Evolutionary conservation across 2,113 vertebrate genomes (phyloP), one percentile per base, ranked within the genome.

Genomic region (Daubentonia madagascariensis): DNA sequence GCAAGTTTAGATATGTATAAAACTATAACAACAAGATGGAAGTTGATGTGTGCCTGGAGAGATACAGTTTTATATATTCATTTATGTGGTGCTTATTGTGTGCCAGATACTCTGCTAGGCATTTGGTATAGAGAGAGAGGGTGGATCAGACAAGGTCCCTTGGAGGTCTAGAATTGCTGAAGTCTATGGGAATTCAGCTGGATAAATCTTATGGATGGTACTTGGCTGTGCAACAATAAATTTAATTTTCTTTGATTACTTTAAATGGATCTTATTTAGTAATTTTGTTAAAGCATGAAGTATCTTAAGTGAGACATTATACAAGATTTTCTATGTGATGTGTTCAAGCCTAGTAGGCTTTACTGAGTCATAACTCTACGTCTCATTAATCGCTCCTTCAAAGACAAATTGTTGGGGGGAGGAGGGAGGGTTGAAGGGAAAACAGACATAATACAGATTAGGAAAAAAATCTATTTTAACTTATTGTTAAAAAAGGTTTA

Each of bases 171-270:
- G 6, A 37, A n/a, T 7, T 8, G 32, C 63, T 52, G 23, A 37
- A n/a, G n/a, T 75, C 35, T 17, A 7, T 25, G 40, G 43, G 9
- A n/a, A 14, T 43, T 23, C 28, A 30, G 20, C 40, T 54, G 23
- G 18, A 35, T 14, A 75, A 45, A 57, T 2, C 9, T 70, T 57
- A 25, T 1, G 30, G 32, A 59, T 4, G 23, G 25, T 7, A 22
- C 0, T 43, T 59, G n/a, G 28, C 40, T 35, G 5, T 57, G 32
- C 16, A 59, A 48, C 28, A 20, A 43, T 50, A 37, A 40, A 87
- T 61, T 96, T 68, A 11, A 20, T 83, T 83, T 90, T 52, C 65
- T 95, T 76, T 87, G 48, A 67, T 75, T 37, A 13, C 3, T 84
- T 87, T 83, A 52, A 67, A 17, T 93, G 28, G 10, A 35, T 72